A percentile compares a stretch with the other conserved stretches of the same genome.
Conservation (phyloP, 2,113 vertebrate species). For the Lucifuga dentata region DNA sequence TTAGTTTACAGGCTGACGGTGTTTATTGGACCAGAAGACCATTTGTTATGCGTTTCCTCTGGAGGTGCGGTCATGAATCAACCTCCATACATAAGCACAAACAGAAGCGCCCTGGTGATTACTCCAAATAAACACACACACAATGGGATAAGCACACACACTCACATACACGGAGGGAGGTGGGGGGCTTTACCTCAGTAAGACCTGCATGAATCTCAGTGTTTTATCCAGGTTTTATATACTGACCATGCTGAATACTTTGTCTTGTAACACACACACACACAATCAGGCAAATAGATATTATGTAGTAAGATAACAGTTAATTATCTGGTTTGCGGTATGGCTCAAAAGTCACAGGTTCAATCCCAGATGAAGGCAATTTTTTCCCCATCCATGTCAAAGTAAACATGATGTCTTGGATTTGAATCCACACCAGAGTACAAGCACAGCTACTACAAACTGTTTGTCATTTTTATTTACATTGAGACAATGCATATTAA, state of each 20-base stretch:
- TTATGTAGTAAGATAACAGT: background rate
- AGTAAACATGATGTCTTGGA: background rate
- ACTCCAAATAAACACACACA: constrained; percentile 76
- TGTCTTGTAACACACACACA: constrained; percentile 17
- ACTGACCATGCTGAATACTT: constrained; percentile 19
- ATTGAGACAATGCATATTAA: too few relatives aligned
- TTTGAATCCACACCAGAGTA: background rate
- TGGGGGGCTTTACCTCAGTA: background rate
- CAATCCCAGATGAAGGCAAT: background rate
- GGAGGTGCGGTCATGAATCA: constrained; percentile 72
- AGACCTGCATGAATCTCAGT: constrained; percentile 19
- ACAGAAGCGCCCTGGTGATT: constrained; percentile 74
- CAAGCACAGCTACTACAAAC: too few relatives aligned
- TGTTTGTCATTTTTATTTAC: too few relatives aligned
- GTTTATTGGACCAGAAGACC: constrained; percentile 75
- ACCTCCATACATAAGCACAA: constrained; percentile 70
- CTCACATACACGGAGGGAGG: background rate
- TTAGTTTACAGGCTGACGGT: constrained; percentile 62
- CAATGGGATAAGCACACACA: background rate
- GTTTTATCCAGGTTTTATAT: constrained; percentile 40
- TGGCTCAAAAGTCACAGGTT: constrained; percentile 6
- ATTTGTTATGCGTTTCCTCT: constrained; percentile 77
- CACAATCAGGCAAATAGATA: background rate
- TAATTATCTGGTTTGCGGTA: background rate
- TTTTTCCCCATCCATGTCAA: background rate